A percentile compares a stretch with the other conserved stretches of the same genome.
These are phyloP conservation scores for Anodontia alba DNA, from an alignment of 2,888 invertebrate genomes.

Conservation along the genomic window DNA sequence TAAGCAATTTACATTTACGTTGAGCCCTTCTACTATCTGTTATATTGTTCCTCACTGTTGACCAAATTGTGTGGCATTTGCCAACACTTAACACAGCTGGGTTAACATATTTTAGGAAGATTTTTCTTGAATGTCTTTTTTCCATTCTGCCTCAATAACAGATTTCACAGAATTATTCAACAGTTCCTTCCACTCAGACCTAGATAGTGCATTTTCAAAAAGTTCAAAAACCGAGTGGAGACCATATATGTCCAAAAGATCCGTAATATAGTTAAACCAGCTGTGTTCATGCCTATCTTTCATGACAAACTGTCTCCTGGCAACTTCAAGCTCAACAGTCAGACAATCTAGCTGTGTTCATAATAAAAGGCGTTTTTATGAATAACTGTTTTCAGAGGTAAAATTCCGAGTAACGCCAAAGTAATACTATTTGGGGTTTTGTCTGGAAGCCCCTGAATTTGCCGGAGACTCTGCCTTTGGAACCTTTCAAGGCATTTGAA, in stretches of 20 bases:
- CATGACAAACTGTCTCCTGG: constrained; percentile 17
- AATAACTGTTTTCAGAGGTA: not conserved
- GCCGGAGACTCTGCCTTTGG: not conserved
- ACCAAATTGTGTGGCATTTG: no score
- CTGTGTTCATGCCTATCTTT: no score
- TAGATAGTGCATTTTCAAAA: not conserved
- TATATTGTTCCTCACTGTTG: not conserved
- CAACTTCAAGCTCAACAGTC: not conserved
- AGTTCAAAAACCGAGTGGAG: constrained; percentile 6
- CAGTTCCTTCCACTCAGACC: no score
- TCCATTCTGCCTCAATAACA: not conserved
- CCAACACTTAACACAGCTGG: not conserved
- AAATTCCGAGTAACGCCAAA: no score
- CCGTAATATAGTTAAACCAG: not conserved
- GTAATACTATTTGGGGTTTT: no score
- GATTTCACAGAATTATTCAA: no score
- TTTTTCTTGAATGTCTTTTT: constrained; percentile 1
- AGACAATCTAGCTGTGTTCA: not conserved
- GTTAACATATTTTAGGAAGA: constrained; percentile 10
- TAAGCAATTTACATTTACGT: not conserved
- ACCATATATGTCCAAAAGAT: not conserved
- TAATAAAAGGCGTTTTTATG: constrained; percentile 14
- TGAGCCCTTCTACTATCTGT: not conserved
- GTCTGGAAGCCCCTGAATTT: constrained; percentile 19
- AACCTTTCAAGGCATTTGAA: not conserved